These are phyloP conservation scores for Bos javanicus DNA, from an alignment of 2,113 vertebrate genomes.

Conservation along the genomic window DNA sequence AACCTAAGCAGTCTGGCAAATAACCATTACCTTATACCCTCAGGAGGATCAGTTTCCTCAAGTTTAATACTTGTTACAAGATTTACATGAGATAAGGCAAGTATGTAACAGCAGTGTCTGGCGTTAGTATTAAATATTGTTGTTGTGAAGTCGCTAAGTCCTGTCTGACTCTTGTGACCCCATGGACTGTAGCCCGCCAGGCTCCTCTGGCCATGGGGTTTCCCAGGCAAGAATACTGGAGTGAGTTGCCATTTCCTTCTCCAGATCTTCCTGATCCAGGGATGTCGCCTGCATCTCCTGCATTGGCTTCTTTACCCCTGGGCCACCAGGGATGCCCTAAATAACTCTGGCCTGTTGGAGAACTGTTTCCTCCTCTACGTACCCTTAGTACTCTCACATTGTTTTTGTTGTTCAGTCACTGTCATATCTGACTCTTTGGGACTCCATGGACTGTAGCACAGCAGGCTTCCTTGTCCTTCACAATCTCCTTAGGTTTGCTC, in stretches of 20 bases:
- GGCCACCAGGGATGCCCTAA: neutral
- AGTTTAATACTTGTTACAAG: neutral
- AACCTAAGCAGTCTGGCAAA: neutral
- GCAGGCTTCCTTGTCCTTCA: neutral
- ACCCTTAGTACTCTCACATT: neutral
- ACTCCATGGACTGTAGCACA: neutral
- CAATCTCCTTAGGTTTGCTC: neutral
- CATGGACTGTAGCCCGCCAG: neutral
- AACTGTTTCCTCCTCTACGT: neutral
- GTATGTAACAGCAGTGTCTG: neutral
- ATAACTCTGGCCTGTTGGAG: neutral
- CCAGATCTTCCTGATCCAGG: neutral
- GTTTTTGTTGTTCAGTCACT: neutral
- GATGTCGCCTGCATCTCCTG: neutral
- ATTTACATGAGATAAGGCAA: neutral
- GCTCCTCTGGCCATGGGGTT: neutral
- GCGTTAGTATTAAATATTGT: neutral
- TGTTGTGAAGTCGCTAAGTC: neutral
- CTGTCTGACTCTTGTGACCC: neutral
- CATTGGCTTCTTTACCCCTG: neutral
- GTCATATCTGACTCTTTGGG: neutral
- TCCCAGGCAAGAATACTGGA: neutral
- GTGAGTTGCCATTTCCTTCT: neutral
- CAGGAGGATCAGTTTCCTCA: neutral
- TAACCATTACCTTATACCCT: fast-evolving